phyloP scores from a whole-genome alignment of 2,797 vertebrate species.

The Florisuga fusca region DNA sequence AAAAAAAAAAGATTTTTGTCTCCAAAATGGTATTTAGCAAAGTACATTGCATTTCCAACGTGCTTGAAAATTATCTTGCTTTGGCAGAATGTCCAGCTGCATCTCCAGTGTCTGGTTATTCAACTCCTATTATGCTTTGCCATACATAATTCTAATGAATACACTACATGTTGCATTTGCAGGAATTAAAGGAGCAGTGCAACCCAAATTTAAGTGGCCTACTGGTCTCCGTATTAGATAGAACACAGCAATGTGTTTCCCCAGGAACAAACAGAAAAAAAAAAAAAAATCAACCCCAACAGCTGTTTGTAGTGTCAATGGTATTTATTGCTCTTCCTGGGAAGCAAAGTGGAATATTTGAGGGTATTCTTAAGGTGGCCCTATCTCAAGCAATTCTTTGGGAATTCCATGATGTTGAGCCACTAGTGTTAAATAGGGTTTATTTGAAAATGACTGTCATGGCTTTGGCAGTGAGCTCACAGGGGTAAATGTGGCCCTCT shows the following conservation, averaged over 20 bases:
- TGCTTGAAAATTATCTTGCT: not conserved
- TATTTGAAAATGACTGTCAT: not conserved
- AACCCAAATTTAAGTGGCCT: not conserved
- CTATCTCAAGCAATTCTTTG: not conserved
- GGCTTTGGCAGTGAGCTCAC: not conserved
- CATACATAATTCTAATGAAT: not conserved
- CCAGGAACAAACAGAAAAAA: not conserved
- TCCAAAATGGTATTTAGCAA: not conserved
- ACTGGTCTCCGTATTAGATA: not conserved
- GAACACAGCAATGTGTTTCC: not conserved
- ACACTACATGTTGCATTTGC: not conserved
- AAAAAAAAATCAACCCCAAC: not conserved
- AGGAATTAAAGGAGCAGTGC: not conserved
- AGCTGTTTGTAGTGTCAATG: not conserved
- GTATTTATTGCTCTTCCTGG: not conserved
- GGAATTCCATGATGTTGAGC: not conserved
- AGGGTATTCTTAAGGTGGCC: not conserved
- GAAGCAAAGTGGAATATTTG: not conserved
- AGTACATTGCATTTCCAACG: not conserved
- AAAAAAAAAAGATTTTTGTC: not conserved
- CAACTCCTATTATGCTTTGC: not conserved
- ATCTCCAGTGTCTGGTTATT: not conserved
- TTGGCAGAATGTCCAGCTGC: constrained; percentile 27
- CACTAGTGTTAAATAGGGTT: not conserved
- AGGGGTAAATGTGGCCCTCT: not conserved